phyloP scores from a whole-genome alignment of 2,888 invertebrate genomes.

The Patella ulyssiponensis region DNA sequence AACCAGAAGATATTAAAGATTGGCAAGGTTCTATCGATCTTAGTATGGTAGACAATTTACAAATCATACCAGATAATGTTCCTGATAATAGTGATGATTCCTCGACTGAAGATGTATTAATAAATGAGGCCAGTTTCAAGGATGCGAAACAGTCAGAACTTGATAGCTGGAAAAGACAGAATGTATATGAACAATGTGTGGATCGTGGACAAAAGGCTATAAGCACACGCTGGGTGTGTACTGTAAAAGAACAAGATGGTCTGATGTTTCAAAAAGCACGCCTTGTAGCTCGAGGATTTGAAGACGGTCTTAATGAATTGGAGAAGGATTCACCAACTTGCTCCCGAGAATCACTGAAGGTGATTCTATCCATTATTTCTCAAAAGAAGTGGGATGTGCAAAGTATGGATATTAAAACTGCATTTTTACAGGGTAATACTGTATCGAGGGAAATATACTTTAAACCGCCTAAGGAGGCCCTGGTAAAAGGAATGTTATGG shows the following conservation, averaged over 20 bases:
- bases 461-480: slow-evolving; percentile 8
- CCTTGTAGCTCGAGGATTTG: slow-evolving; percentile 12
- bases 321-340: slow-evolving; percentile 5
- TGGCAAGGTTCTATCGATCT: slow-evolving; percentile 14
- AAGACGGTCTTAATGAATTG: slow-evolving; percentile 1
- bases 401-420: slow-evolving; percentile 11
- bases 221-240: not conserved
- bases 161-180: not conserved
- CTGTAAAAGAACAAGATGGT: not conserved
- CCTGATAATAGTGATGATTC: not conserved
- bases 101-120: not conserved
- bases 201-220: slow-evolving; percentile 6
- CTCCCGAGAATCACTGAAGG: not conserved
- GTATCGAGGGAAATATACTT: not conserved
- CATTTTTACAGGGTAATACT: slow-evolving; percentile 13
- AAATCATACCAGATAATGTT: not conserved
- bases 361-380: not conserved
- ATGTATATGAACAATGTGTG: not conserved
- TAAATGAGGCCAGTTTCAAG: not conserved
- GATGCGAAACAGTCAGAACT: not conserved
- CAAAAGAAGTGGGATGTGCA: not conserved
- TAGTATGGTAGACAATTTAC: slow-evolving; percentile 3
- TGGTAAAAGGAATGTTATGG: slow-evolving; percentile 8
- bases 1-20: slow-evolving; percentile 4
- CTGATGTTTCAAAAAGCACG: not conserved